These are phyloP conservation scores for Cladorhizidae sp. DNA, from an alignment of 37 sponge, comb jelly and placozoan genomes.

Conservation along the genomic window DNA sequence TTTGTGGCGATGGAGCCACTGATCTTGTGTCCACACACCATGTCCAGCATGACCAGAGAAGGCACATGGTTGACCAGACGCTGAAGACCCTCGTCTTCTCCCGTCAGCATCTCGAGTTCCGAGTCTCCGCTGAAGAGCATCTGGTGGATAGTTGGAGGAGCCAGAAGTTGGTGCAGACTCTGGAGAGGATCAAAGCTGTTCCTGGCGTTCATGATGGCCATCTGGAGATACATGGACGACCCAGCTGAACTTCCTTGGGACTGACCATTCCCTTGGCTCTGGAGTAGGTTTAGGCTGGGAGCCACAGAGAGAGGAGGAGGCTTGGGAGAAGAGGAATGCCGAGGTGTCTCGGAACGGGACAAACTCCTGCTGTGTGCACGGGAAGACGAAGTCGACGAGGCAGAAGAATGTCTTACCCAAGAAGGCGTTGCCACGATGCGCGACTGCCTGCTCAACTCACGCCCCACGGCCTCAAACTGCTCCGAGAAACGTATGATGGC, in stretches of 20 bases:
- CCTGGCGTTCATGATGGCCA: constrained; percentile 59
- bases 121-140: constrained; percentile 80
- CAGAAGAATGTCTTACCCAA: not conserved
- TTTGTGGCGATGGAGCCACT: constrained; percentile 39
- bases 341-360: constrained; percentile 24
- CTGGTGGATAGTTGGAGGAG: constrained; percentile 31
- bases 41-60: constrained; percentile 71
- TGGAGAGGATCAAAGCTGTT: constrained; percentile 48
- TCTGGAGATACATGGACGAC: constrained; percentile 39
- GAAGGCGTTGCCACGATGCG: not conserved
- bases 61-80: constrained; percentile 53
- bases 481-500: constrained; percentile 77
- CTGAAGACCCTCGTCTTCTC: constrained; percentile 32
- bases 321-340: not conserved
- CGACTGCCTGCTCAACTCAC: constrained; percentile 42
- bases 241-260: not conserved
- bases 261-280: not conserved
- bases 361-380: not conserved
- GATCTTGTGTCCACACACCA: constrained; percentile 53
- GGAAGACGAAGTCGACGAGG: constrained; percentile 14
- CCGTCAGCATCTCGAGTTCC: constrained; percentile 38
- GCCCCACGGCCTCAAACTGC: constrained; percentile 44
- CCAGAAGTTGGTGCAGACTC: constrained; percentile 60
- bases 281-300: too few species aligned
- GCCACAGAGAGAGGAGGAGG: not conserved